These are phyloP conservation scores for Platycnemis pennipes DNA, from an alignment of 2,888 invertebrate species.

Conservation along the genomic window DNA sequence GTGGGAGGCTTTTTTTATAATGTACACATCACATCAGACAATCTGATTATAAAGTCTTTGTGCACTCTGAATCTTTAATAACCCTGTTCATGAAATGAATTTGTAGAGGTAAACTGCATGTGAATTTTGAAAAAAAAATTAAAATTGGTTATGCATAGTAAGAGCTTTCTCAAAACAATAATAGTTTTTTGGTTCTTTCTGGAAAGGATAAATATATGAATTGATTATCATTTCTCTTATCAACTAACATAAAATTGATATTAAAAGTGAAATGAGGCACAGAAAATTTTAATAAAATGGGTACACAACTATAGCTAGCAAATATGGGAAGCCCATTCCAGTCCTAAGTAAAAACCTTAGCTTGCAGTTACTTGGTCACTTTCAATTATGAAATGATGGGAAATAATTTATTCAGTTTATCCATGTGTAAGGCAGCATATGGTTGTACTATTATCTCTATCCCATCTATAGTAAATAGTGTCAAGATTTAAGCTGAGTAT, in stretches of 20 bases:
- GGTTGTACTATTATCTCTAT: neutral
- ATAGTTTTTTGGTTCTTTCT: neutral
- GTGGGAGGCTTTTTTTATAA: slow-evolving; percentile 9
- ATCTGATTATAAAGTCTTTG: slow-evolving; percentile 29
- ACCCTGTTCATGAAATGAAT: neutral
- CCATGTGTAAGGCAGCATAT: no score
- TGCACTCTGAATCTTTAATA: slow-evolving; percentile 33
- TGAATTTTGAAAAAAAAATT: neutral
- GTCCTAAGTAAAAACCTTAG: neutral
- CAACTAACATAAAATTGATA: neutral
- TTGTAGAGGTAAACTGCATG: neutral
- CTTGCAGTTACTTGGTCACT: no score
- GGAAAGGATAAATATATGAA: neutral
- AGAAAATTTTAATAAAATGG: neutral
- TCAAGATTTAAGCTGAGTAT: neutral
- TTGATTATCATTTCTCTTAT: neutral
- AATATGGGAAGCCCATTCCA: neutral
- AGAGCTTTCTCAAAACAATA: neutral
- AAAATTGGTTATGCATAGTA: neutral
- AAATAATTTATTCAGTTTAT: neutral
- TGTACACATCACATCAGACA: slow-evolving; percentile 39
- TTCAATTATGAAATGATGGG: neutral
- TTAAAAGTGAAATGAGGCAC: neutral
- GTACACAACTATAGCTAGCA: neutral
- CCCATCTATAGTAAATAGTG: neutral